phyloP scores from a whole-genome alignment of 2,888 invertebrate genomes.

The Fragum fragum region DNA sequence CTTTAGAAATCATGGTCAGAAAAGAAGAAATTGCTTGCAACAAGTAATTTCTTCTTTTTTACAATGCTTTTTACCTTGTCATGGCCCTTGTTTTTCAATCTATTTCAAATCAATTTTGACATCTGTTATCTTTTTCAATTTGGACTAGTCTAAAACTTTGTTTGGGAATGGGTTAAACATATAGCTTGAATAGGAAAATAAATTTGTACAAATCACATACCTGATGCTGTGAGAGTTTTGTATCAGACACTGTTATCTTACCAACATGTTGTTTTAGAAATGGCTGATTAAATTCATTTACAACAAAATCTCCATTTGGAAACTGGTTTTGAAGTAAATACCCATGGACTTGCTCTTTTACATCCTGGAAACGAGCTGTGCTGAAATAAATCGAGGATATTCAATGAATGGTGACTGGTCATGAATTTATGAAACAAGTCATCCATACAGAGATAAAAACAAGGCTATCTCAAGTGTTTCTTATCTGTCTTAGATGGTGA shows the following conservation, averaged over 20 bases:
- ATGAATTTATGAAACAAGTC: neutral
- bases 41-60: too few relatives aligned
- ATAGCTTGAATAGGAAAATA: too few relatives aligned
- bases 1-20: too few relatives aligned
- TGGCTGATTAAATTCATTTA: constrained; percentile 78
- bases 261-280: constrained; percentile 81
- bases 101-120: too few relatives aligned
- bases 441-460: neutral
- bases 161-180: too few relatives aligned
- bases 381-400: constrained; percentile 71
- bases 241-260: constrained; percentile 80
- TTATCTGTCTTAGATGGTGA: neutral
- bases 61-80: too few relatives aligned
- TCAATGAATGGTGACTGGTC: too few relatives aligned
- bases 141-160: too few relatives aligned
- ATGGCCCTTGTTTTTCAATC: too few relatives aligned
- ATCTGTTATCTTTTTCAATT: too few relatives aligned
- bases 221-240: constrained; percentile 63
- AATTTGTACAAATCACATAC: constrained; percentile 19
- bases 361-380: constrained; percentile 69
- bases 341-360: constrained; percentile 76
- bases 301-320: constrained; percentile 76
- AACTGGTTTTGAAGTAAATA: constrained; percentile 69
- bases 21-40: too few relatives aligned
- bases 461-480: neutral